Evolutionary conservation across 2,797 vertebrate genomes (phyloP), one percentile per base, ranked within the genome.

Genomic region (Momotus momota): DNA sequence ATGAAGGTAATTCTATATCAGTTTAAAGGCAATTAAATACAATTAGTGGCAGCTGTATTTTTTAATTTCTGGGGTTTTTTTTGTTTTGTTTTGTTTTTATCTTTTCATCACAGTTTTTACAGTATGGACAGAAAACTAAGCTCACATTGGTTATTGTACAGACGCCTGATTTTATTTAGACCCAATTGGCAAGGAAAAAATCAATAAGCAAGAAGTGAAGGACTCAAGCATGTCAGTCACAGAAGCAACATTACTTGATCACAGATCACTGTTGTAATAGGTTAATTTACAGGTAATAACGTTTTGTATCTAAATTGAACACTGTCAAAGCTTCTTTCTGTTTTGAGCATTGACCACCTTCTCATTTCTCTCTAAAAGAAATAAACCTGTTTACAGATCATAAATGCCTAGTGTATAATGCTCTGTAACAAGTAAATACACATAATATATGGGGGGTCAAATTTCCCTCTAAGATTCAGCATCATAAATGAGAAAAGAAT

Each of bases 201-300:
- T 22, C 49, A 60, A 4, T 20, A 11, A 40, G 3, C 21, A 67
- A 62, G 35, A 73, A 83, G 8, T 33, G 41, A 75, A 61, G 16
- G 11, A 41, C 26, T 64, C 5, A 8, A n/a, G 31, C 4, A 33
- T 0, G 1, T 55, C 22, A 21, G 27, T 46, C 1, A 0, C 72
- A 25, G 27, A 62, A 89, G 46, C 41, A 74, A 31, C 20, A 31
- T 58, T 61, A 35, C 5, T 58, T 19, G 29, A 75, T 51, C 33
- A 84, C 31, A 66, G 21, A 38, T 66, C 57, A 25, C 23, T 70
- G 13, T 29, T 61, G 5, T 49, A 65, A 54, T 21, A 77, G 26
- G 29, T 61, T 81, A 58, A 75, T 48, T 89, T 64, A 20, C 29
- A 81, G 66, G 58, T 17, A 87, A 33, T 48, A 17, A 95, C 40